These are phyloP conservation scores for Mantis religiosa DNA, from an alignment of 2,888 invertebrate species.

Conservation along the genomic window DNA sequence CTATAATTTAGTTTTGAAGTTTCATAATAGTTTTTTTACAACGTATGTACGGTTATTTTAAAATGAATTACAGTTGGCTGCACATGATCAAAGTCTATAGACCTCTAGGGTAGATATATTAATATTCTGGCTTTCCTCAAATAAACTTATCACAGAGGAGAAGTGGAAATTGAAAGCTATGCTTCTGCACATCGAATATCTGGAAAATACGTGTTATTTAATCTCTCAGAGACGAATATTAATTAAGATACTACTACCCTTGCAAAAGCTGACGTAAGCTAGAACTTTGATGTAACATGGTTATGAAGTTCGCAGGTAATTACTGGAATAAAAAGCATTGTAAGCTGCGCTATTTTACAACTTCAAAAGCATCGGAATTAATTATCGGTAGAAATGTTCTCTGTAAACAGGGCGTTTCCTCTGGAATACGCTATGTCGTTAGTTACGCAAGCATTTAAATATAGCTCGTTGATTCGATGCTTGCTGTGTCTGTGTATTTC, in stretches of 20 bases:
- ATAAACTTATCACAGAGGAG: no score
- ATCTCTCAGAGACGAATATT: background rate
- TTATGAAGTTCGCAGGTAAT: background rate
- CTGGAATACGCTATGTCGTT: background rate
- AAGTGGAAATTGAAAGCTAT: no score
- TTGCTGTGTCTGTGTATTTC: no score
- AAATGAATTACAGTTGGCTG: no score
- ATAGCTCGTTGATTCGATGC: background rate
- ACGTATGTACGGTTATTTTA: no score
- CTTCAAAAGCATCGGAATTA: background rate
- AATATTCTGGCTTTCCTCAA: no score
- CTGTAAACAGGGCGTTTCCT: background rate
- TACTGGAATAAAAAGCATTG: background rate
- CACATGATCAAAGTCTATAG: no score
- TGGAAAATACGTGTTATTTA: no score
- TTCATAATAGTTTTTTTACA: no score
- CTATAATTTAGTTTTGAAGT: no score
- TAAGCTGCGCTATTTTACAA: background rate
- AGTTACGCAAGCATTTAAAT: background rate
- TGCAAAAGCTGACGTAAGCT: background rate
- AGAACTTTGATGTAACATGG: background rate
- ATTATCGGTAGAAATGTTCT: background rate
- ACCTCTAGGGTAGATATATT: no score
- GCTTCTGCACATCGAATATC: no score
- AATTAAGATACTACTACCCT: background rate